Evolutionary conservation across 2,113 vertebrate genomes (phyloP), one percentile per base, ranked within the genome.

Genomic region (Petaurus breviceps): DNA sequence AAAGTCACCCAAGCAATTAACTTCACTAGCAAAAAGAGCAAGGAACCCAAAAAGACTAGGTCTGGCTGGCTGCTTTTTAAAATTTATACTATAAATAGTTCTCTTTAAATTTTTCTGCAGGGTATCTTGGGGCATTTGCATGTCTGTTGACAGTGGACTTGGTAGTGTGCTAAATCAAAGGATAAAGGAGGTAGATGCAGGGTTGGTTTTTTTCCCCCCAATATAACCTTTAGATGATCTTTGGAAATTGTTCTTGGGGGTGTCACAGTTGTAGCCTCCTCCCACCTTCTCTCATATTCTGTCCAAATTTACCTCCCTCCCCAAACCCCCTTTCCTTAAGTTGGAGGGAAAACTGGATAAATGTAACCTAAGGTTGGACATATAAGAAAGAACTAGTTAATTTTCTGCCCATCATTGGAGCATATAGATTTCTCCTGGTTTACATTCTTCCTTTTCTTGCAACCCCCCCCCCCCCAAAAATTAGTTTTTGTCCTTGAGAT

Each of bases 31-130:
- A 53, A 28, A 12, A 46, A 37, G 93, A 22, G 14, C 31, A 57
- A 3, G 96, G n/a, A 9, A 8, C 28, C 90, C 0, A 96, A 51
- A 47, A 25, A 94, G 93, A 57, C 49, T 46, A n/a, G 43, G 68
- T 37, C 84, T 43, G 46, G 91, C 6, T 53, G 46, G 8, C 51
- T 96, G 54, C 84, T 97, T 54, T n/a, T 94, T 94, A 97, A 51
- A 68, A 12, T 96, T 96, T 77, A 23, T 92, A 94, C 95, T 97
- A 95, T 97, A 96, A 97, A 92, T 96, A 97, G 89, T 51, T 2
- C 68, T 94, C 96, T 95, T 95, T 95, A 96, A 96, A 97, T 97
- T 97, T 97, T 92, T 94, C 96, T 98, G 93, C 3, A 96, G 96
- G 94, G 91, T 54, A 37, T 95, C 93, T 97, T 12, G 96, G 53